Base-by-base conservation (phyloP, 2,888 invertebrate species). In the Stenichneumon culpator region DNA sequence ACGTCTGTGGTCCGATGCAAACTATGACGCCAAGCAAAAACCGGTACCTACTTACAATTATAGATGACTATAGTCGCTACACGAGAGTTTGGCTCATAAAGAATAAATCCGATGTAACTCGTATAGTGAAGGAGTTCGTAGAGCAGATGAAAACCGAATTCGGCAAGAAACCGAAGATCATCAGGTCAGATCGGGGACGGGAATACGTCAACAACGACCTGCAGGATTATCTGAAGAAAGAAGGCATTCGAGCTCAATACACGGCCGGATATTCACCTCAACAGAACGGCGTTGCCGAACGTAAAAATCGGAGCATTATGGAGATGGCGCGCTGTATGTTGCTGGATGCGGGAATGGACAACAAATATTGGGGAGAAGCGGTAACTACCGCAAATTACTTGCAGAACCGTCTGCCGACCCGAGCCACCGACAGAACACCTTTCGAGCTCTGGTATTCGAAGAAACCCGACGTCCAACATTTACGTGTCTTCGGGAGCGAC, bases 1-100 rank as follows among this genome's bases (percentile, higher is more conserved):
- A 92, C 70, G 79, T 93, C 22, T 93, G 92, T 57, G 92, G 91
- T 3, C 90, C 92, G 0, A 90, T 92, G 90, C 87, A 89, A 65
- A 89, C 88, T 1, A 22, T 47, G 6, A 89, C 91, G 2, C 86
- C 86, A n/a, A 80, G 89, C 28, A 87, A 87, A 25, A 90, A 90
- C 57, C 81, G 88, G 19, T 92, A 90, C 79, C 22, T 91, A 0
- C 14, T 92, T 2, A 92, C 89, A 0, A 85, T 93, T 11, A 91
- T 91, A 16, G 92, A 92, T 77, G 92, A 93, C 86, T 92, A 78
- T 78, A 90, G 90, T 5, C 83, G 89, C 63, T 92, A 88, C 68
- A 89, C 89, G 7, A 65, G 73, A 0, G 78, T 91, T 57, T 89
- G 87, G 79, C 65, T 92, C 0, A 19, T 92, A 7, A 70, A 77